Percentiles rank a stretch among this genome's conserved stretches.
These are phyloP conservation scores for Coenobita brevimanus DNA, from an alignment of 1,140 invertebrate genomes.

Conservation along the genomic window DNA sequence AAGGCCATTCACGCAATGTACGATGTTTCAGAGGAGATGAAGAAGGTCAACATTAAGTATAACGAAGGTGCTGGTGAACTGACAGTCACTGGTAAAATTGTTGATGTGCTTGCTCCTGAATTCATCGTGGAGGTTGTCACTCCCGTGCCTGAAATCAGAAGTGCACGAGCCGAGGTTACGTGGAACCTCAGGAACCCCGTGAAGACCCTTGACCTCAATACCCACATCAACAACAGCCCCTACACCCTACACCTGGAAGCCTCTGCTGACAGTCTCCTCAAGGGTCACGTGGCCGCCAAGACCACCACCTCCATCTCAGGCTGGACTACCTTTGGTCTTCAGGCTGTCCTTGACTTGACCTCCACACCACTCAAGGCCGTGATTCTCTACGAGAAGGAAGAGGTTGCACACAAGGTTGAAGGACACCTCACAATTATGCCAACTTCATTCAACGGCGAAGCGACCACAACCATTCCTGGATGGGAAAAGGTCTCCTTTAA, in stretches of 20 bases:
- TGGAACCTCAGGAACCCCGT: constrained; percentile 14
- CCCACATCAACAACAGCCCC: constrained; percentile 11
- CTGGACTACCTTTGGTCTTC: constrained; percentile 15
- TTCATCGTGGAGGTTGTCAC: constrained; percentile 38
- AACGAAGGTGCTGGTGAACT: constrained; percentile 19
- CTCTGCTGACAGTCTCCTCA: constrained; percentile 12
- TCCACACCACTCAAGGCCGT: constrained; percentile 12
- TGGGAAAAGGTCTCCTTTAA: constrained; percentile 38
- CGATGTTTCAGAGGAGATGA: constrained; percentile 13
- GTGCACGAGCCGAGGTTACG: neutral
- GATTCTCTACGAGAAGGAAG: constrained; percentile 28
- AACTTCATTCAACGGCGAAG: constrained; percentile 5
- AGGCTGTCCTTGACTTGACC: constrained; percentile 16
- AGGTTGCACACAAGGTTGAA: constrained; percentile 12
- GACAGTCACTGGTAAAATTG: constrained; percentile 7
- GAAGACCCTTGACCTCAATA: constrained; percentile 16
- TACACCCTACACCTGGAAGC: constrained; percentile 39
- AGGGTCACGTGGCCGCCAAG: constrained; percentile 2
- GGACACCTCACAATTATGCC: neutral
- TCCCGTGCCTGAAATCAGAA: constrained; percentile 17
- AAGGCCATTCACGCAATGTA: constrained; percentile 6
- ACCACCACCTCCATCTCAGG: constrained; percentile 22
- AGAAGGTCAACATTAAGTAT: constrained; percentile 11
- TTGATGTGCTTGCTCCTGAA: constrained; percentile 38
- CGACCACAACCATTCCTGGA: constrained; percentile 35